Percentiles rank a stretch among this genome's conserved stretches.
Conservation (phyloP, 2,797 vertebrate genomes). For the Tauraco hartlaubi region DNA sequence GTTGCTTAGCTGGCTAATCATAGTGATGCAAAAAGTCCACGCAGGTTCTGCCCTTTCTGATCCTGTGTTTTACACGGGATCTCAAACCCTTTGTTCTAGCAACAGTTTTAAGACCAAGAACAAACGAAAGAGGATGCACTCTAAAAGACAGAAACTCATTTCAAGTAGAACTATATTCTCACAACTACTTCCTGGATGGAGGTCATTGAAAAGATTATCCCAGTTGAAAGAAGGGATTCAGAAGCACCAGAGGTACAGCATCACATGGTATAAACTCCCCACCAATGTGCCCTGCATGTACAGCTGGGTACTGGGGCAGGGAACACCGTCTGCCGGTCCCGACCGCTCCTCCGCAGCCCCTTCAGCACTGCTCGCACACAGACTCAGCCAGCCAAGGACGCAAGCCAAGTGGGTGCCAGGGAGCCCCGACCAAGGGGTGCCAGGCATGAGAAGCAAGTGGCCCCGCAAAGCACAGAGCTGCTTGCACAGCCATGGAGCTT, state of each 20-base stretch:
- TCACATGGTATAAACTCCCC: rapidly evolving
- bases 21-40: not conserved
- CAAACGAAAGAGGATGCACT: not conserved
- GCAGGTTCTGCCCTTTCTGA: not conserved
- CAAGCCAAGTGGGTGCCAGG: not conserved
- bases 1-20: not conserved
- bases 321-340: not conserved
- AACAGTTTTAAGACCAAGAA: not conserved
- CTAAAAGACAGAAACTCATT: not conserved
- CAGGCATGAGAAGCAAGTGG: rapidly evolving
- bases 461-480: not conserved
- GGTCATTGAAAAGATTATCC: not conserved
- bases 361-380: rapidly evolving
- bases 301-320: rapidly evolving
- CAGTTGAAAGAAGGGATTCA: not conserved
- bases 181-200: not conserved
- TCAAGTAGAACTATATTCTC: not conserved
- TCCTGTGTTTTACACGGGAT: not conserved
- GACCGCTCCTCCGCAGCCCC: not conserved
- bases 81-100: not conserved
- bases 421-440: rapidly evolving
- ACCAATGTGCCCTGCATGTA: rapidly evolving
- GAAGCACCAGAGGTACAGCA: not conserved
- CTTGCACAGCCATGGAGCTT: not conserved
- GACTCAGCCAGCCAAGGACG: not conserved